Evolutionary conservation across 1,140 invertebrate species (phyloP), one percentile per base, ranked within the genome.

Genomic region (Caenorhabditis remanei): DNA sequence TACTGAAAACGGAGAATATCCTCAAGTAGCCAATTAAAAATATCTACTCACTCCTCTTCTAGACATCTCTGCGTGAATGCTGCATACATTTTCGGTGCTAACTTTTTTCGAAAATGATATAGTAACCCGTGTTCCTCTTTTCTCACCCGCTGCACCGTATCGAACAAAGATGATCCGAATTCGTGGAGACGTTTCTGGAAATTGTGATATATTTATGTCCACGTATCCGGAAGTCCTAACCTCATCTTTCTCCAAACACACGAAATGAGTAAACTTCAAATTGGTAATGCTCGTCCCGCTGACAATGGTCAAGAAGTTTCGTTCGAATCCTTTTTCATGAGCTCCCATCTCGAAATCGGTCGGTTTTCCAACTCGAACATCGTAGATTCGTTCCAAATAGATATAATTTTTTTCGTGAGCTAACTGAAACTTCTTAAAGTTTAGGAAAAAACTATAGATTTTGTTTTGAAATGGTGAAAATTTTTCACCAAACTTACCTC

Each of bases 221-320:
- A 6, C 5, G 7, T 32, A 0, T 32, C 61, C 61, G 7, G 24
- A 63, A 11, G 8, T 32, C 21, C 61, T 8, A 3, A 79, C 71
- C 46, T 79, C 71, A 79, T 79, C 40, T 7, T 48, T 79, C n/a
- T 50, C 71, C 71, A 79, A 50, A 50, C 46, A 79, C 4, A 79
- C 71, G 19, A 79, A 79, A 79, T 79, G 71, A 50, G 71, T 79
- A 46, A 50, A 79, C n/a, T 79, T 53, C n/a, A 79, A n/a, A 79
- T 43, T 79, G 1, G 71, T 79, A 19, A 79, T 79, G 24, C 71
- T 79, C n/a, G 43, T 43, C 40, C 71, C 71, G 40, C 71, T 79
- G 46, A 79, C 71, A 9, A 79, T 14, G 4, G 71, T 79, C 46
- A 79, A 24, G 24, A 79, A 79, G n/a, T 79, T 79, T 13, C 13